These are phyloP conservation scores for Gnatocerus cornutus DNA, from an alignment of 2,888 invertebrate species.

Conservation along the genomic window DNA sequence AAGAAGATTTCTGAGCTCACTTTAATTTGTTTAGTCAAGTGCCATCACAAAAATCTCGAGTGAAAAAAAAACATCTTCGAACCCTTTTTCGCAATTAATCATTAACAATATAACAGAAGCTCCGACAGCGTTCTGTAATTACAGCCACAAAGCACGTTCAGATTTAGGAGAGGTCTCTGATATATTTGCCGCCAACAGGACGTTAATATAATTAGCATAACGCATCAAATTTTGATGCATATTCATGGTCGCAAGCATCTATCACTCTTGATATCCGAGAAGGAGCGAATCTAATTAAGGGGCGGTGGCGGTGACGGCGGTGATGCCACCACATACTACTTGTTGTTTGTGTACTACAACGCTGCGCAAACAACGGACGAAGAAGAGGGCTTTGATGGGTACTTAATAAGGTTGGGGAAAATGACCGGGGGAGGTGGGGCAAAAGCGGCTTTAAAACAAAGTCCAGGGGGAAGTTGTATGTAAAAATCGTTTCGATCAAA, in stretches of 20 bases:
- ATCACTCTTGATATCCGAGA: constrained; percentile 22
- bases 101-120: constrained; percentile 25
- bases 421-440: background rate
- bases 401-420: background rate
- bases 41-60: background rate
- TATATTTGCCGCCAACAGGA: constrained; percentile 42
- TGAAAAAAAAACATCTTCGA: no score
- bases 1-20: background rate
- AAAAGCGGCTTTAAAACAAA: no score
- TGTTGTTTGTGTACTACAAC: constrained; percentile 4
- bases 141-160: constrained; percentile 36
- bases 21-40: constrained; percentile 2
- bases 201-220: constrained; percentile 44
- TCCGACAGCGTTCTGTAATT: constrained; percentile 26
- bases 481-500: no score
- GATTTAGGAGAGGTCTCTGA: constrained; percentile 33
- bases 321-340: constrained; percentile 7
- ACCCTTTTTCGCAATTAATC: background rate
- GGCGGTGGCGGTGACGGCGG: background rate
- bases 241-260: constrained; percentile 38
- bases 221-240: constrained; percentile 46
- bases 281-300: constrained; percentile 22
- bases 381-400: constrained; percentile 1
- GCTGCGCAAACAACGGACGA: constrained; percentile 19
- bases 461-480: no score